Percentiles rank a stretch among this genome's conserved stretches.
Evolutionary conservation across 2,797 vertebrate species (phyloP).

Genomic region (Psittacula derbiana): DNA sequence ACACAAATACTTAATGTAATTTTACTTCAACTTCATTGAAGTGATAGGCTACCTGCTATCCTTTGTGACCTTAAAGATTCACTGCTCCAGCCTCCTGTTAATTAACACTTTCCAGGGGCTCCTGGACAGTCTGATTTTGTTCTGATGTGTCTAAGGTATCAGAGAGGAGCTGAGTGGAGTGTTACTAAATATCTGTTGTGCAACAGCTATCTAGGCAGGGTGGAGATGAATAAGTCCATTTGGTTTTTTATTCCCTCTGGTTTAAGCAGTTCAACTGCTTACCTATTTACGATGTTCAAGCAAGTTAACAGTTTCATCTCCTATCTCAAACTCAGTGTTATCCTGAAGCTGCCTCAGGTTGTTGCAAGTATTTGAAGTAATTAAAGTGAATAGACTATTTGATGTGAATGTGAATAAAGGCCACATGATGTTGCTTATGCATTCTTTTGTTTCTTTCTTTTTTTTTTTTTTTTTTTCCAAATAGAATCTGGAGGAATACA

Average conservation of each 20-base stretch:
- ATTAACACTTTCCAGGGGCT: conserved; percentile 14
- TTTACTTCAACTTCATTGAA: conserved; percentile 17
- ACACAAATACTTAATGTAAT: conserved; percentile 9
- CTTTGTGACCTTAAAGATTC: background rate
- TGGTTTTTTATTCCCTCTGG: conserved; percentile 19
- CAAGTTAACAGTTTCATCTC: conserved; percentile 22
- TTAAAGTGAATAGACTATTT: background rate
- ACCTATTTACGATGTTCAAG: conserved; percentile 17
- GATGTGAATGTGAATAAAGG: conserved; percentile 19
- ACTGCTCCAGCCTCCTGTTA: background rate
- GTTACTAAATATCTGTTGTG: conserved; percentile 40
- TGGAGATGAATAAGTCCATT: background rate
- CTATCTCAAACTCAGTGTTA: conserved; percentile 26
- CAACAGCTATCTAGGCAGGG: background rate
- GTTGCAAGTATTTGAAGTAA: conserved; percentile 42
- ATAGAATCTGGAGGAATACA: background rate
- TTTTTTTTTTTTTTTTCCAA: background rate
- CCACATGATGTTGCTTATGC: background rate
- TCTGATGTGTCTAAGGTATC: conserved; percentile 42
- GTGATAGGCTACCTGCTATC: background rate
- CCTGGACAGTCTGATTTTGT: background rate
- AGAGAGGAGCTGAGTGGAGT: background rate
- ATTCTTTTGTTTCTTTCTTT: background rate
- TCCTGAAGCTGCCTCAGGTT: conserved; percentile 30
- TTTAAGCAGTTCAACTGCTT: conserved; percentile 40